Base-by-base conservation (phyloP, 2,888 invertebrate species). In the Diadegma fenestrale region DNA sequence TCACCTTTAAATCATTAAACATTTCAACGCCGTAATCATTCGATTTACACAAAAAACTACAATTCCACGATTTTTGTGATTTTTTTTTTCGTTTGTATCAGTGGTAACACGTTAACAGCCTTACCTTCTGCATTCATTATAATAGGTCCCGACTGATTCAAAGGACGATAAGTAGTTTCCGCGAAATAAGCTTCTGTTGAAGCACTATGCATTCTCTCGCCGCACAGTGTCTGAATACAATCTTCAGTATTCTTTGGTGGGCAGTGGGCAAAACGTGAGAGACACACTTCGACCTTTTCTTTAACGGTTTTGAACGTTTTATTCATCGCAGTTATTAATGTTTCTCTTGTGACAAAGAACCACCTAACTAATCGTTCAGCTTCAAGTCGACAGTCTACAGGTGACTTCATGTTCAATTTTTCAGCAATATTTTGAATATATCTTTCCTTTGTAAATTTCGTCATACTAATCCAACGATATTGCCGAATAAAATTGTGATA, bases 301-400 rank as follows among this genome's bases (percentile, higher is more conserved):
- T 66, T 77, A 14, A 33, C 33, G 51, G n/a, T 7, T 64, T 64
- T 64, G 0, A 77, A 17, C 2, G 64, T 37, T 66, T 66, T 54
- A 14, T 66, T 77, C 8, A 77, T 12, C 22, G 1, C n/a, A 17
- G 26, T 4, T 51, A 77, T 37, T 8, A 37, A 54, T 37, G 66
- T 51, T 33, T 66, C 12, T 30, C 76, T 48, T 2, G 22, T 37
- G 37, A 14, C 17, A 14, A 66, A 77, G 17, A 22, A 66, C 76
- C 76, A 77, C 22, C 37, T 77, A 14, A 77, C 30, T 48, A 77
- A 37, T 8, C 76, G 76, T n/a, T 77, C 76, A 12, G 76, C 76
- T 66, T 77, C 54, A 1, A 66, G 64, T 51, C 76, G 63, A 14
- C 54, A 19, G 2, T 64, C 76, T 10, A 51, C 51, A 33, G 66